Evolutionary conservation across 2,113 vertebrate genomes (phyloP).

Genomic region (Syngnathus typhle): DNA sequence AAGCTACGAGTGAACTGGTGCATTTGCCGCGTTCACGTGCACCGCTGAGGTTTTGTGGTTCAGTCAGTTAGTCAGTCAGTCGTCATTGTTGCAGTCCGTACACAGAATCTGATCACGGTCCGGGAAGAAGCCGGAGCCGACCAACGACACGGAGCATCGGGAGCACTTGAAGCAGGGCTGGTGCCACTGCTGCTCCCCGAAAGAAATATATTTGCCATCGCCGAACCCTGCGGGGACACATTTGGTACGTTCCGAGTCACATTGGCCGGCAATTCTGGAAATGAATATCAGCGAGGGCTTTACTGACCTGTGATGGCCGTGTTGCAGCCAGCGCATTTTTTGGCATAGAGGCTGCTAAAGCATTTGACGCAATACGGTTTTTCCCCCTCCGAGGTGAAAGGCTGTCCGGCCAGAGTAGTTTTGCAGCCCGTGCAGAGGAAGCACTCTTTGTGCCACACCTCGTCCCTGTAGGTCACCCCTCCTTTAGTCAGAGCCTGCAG

Average conservation of each 20-base stretch:
- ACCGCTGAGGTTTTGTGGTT: constrained; percentile 16
- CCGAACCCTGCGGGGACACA: constrained; percentile 77
- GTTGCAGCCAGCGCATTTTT: constrained; percentile 86
- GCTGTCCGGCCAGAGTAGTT: constrained; percentile 81
- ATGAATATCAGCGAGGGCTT: not conserved
- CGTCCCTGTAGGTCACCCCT: constrained; percentile 88
- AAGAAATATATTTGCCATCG: constrained; percentile 91
- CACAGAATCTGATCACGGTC: constrained; percentile 84
- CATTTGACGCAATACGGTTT: constrained; percentile 89
- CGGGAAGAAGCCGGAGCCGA: constrained; percentile 90
- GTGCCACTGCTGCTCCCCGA: constrained; percentile 95
- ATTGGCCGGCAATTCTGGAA: too few relatives aligned
- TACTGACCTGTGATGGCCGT: constrained; percentile 89
- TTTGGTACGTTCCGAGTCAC: too few relatives aligned
- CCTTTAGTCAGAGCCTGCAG: constrained; percentile 87
- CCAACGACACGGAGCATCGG: constrained; percentile 83
- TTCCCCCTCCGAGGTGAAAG: constrained; percentile 93
- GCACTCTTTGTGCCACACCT: constrained; percentile 94
- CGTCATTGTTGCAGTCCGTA: constrained; percentile 81
- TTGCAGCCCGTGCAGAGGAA: constrained; percentile 87
- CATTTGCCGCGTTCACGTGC: constrained; percentile 27
- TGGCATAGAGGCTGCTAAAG: constrained; percentile 90
- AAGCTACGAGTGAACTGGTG: constrained; percentile 2
- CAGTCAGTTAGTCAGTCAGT: constrained; percentile 53
- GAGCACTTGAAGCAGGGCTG: constrained; percentile 93